Evolutionary conservation across 2,888 invertebrate genomes (phyloP), one percentile per base, ranked within the genome.

Genomic region (Rhyacophila evoluta): DNA sequence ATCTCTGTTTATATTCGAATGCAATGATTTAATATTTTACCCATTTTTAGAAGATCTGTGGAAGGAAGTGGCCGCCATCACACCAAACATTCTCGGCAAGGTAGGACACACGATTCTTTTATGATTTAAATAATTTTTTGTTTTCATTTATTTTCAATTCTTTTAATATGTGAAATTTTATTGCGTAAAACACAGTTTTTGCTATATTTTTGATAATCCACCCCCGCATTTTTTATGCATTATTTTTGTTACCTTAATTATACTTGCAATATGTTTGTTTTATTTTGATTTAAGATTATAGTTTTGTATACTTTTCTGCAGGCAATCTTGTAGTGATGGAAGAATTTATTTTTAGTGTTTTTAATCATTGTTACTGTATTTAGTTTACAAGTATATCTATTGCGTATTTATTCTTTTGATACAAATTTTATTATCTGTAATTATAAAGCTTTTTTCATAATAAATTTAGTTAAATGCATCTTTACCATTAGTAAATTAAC

Each of bases 1-100:
- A n/a, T n/a, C n/a, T n/a, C n/a, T n/a, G n/a, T n/a, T n/a, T n/a
- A n/a, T n/a, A n/a, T n/a, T n/a, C n/a, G n/a, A n/a, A n/a, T n/a
- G n/a, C n/a, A n/a, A n/a, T n/a, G n/a, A n/a, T n/a, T n/a, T n/a
- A n/a, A n/a, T n/a, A n/a, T n/a, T n/a, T n/a, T n/a, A n/a, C n/a
- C n/a, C n/a, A n/a, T n/a, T 55, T 55, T 55, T 19, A 55, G 55
- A 19, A 55, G 55, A 8, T 55, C 55, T 6, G 55, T 55, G 19
- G 55, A 55, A 12, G 55, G 55, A 12, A 55, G 55, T 19, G 19
- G 55, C 55, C 15, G 55, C 15, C 55, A 55, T 19, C 55, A 55
- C 19, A 86, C 87, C 1, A 88, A 88, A 72, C 89, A 89, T 84
- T 89, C 89, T 2, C 86, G 89, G 84, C 89, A 89, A 88, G 89